Base-by-base conservation (phyloP, 1,140 invertebrate species). In the Pinna nobilis region DNA sequence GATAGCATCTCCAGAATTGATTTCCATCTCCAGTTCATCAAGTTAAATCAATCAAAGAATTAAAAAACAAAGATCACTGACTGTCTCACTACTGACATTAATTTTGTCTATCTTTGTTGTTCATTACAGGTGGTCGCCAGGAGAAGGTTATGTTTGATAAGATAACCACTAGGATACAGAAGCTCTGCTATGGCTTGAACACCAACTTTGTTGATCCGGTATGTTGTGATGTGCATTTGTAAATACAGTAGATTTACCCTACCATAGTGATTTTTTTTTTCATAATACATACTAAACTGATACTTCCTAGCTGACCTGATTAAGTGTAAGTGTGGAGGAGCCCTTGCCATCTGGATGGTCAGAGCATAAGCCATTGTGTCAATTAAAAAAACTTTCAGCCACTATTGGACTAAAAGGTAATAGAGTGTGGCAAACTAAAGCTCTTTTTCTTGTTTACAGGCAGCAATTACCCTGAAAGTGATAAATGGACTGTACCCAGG, bases 121-220 rank as follows among this genome's bases (percentile, higher is more conserved):
- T 61, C 70, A 41, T 78, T 84, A 35, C 77, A 87, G 97, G 94
- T 92, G 97, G 96, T 0, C 91, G 95, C n/a, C 92, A 94, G 83
- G 97, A 99, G 89, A 93, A 94, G 81, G 94, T 99, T 3, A 95
- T 97, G 89, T 96, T 98, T 89, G 97, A 99, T 88, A 99, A 99
- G 92, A 99, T 99, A 68, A 99, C 97, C 1, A 97, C 95, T 0
- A 91, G 98, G 80, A 97, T 99, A 39, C 93, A 94, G 83, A 99
- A 99, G 86, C 91, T 99, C 59, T 98, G 98, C 84, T 98, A 98
- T 91, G 96, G 95, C 37, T 91, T 99, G 3, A 96, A 99, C 87
- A 95, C 94, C 93, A 96, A 99, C 68, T 98, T 95, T 91, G 94
- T 99, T 47, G 96, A 99, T 89, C 97, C 98, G 28, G 96, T 98